A percentile compares a stretch with the other conserved stretches of the same genome.
These are phyloP conservation scores for Hetaerina titia DNA, from an alignment of 2,888 invertebrate species.

Conservation along the genomic window DNA sequence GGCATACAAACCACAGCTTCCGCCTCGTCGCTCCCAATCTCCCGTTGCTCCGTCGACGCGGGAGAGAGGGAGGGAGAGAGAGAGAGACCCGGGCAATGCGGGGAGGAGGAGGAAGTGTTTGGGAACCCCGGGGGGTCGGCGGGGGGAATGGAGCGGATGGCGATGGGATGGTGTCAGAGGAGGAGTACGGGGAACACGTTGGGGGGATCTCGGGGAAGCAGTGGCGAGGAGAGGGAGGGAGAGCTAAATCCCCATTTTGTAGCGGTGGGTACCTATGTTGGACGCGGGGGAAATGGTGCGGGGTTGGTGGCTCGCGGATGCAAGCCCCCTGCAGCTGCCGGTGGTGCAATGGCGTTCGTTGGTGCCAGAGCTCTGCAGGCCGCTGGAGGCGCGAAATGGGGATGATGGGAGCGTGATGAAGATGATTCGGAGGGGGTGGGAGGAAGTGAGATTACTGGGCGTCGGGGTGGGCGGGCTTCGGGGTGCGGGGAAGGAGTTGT, in stretches of 20 bases:
- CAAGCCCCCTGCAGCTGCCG: not conserved
- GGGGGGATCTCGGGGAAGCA: not conserved
- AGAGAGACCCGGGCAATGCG: not conserved
- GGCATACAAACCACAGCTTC: conserved; percentile 66
- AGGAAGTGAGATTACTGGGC: not conserved
- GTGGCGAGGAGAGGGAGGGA: not conserved
- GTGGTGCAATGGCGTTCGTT: not conserved
- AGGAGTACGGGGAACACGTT: not conserved
- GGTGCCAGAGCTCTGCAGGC: not conserved
- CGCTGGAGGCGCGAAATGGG: not conserved
- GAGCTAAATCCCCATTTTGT: not conserved
- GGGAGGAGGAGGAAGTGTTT: not conserved
- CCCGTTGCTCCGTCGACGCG: conserved; percentile 9
- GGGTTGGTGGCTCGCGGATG: not conserved
- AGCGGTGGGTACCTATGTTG: not conserved
- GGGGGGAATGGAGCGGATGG: not conserved
- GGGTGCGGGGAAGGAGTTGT: not conserved
- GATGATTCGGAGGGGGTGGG: not conserved
- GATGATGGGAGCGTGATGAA: not conserved
- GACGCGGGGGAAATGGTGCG: not conserved
- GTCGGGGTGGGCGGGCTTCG: not conserved
- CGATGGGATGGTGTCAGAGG: not conserved
- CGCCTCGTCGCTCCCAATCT: conserved; percentile 63
- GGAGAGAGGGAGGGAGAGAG: conserved; percentile 12
- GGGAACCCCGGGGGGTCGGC: not conserved